Evolutionary conservation across 2,888 invertebrate genomes (phyloP).

Genomic region (Meteorus cinctellus): DNA sequence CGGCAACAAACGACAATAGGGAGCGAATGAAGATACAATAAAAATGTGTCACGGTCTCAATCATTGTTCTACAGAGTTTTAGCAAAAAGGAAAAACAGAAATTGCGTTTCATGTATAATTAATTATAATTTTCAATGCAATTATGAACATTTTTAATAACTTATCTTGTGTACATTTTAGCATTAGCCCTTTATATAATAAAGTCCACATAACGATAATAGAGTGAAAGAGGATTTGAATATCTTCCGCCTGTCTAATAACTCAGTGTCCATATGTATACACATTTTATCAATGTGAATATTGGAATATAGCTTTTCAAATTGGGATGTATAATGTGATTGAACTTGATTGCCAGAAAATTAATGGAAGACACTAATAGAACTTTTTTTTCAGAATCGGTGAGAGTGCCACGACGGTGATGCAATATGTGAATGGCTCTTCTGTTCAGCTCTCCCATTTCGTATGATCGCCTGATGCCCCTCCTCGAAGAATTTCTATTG

Average conservation of each 20-base stretch:
- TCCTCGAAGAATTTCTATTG: conserved; percentile 25
- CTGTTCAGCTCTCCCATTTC: background rate
- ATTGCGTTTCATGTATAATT: conserved; percentile 67
- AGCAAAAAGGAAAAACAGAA: conserved; percentile 44
- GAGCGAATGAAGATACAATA: conserved; percentile 46
- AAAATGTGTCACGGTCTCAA: conserved; percentile 41
- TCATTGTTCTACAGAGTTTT: conserved; percentile 51
- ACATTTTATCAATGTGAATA: background rate
- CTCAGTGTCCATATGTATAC: background rate
- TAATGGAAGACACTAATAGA: background rate
- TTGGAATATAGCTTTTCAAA: background rate
- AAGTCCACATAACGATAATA: conserved; percentile 67
- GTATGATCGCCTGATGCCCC: conserved; percentile 8
- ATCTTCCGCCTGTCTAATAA: background rate
- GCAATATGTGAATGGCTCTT: conserved; percentile 35
- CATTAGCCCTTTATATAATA: conserved; percentile 71
- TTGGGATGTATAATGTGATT: background rate
- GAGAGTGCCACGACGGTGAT: conserved; percentile 48
- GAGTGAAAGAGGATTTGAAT: conserved; percentile 2
- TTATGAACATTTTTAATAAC: conserved; percentile 71
- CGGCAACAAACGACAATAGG: conserved; percentile 40
- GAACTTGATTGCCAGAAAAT: background rate
- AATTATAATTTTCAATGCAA: conserved; percentile 62
- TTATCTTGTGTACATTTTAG: conserved; percentile 71
- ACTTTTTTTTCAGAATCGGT: conserved; percentile 6